Base-by-base conservation (phyloP, 2,797 vertebrate genomes). In the Mallotus villosus region DNA sequence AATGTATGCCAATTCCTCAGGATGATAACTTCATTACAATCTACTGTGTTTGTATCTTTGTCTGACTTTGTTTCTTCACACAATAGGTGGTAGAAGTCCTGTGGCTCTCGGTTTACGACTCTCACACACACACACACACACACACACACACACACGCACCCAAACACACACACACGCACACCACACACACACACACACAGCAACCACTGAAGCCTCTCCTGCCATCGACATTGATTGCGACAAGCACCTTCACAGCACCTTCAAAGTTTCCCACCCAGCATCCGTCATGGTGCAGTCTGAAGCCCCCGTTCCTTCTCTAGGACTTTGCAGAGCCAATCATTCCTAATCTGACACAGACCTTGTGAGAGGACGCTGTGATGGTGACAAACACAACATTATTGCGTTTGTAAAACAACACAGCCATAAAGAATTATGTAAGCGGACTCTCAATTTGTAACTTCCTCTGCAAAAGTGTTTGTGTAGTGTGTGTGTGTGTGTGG, bases 341-440 rank as follows among this genome's bases (percentile, higher is more conserved):
- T 85, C 62, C 73, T 79, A 78, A 88, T 85, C 77, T 74, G 80
- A 85, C 76, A 83, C 71, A 75, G 78, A 81, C 82, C 77, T 81
- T 77, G 71, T 68, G 55, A 78, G 83, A 87, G 77, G 78, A 81
- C 77, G 24, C 2, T 8, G 2, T 76, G 83, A 81, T 80, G 68
- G 72, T 76, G 76, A 83, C 79, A 46, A 46, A 8, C 37, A 80
- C 72, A 84, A 75, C 63, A 57, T 34, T 78, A 46, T 12, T 12
- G 41, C 11, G 41, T 46, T 46, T 46, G 41, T 46, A 46, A 46
- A 46, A 46, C 41, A 46, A 41, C 37, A 75, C 70, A 70, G 57
- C 73, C 64, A 76, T 24, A 71, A 69, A 80, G 69, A 66, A 64
- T 69, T 76, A 34, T 34, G 32, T 34, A 8, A 41, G 37, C 37